Evolutionary conservation across 2,888 invertebrate species (phyloP).

Genomic region (Himalopsyche anomala): DNA sequence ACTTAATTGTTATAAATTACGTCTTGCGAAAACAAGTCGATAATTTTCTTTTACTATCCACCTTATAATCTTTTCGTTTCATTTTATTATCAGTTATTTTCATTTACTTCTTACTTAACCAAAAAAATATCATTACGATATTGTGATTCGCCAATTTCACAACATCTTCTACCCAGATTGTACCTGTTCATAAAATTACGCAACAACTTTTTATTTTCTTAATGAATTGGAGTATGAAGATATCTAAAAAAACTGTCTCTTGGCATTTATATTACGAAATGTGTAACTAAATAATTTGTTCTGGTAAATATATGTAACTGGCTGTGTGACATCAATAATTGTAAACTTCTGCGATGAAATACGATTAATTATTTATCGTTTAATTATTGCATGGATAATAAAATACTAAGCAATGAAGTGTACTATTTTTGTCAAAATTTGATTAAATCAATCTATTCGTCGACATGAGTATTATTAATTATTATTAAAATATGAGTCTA

Average conservation of each 20-base stretch:
- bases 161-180: not conserved
- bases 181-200: not conserved
- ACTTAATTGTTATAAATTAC: not conserved
- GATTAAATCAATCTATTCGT: no score
- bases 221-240: constrained; percentile 41
- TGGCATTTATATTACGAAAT: not conserved
- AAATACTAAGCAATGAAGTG: no score
- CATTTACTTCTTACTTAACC: not conserved
- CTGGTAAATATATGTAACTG: not conserved
- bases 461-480: no score
- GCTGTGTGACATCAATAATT: no score
- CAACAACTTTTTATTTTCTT: constrained; percentile 2
- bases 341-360: no score
- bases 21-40: not conserved
- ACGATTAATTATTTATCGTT: no score
- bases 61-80: not conserved
- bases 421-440: no score
- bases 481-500: no score
- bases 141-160: constrained; percentile 1
- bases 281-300: not conserved
- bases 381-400: no score
- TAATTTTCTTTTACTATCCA: not conserved
- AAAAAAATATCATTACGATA: not conserved
- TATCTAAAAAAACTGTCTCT: not conserved
- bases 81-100: not conserved